A percentile compares a stretch with the other conserved stretches of the same genome.
Evolutionary conservation across 2,797 vertebrate species (phyloP).

Genomic region (Sebastes aleutianus): DNA sequence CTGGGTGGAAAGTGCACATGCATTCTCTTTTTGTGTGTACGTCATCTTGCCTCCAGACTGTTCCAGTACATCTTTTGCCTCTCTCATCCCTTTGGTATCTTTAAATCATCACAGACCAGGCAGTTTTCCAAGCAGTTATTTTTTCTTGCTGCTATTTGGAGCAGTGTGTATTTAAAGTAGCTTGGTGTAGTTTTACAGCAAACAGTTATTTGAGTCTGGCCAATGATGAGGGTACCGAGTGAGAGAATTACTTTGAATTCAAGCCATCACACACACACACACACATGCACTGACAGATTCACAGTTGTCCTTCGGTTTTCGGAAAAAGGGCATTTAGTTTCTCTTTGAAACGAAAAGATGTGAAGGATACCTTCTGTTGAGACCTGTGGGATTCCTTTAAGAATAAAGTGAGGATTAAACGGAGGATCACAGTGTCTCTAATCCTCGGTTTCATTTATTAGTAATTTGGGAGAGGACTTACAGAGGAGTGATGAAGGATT

Average conservation of each 20-base stretch:
- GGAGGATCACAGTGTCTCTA: slow-evolving; percentile 27
- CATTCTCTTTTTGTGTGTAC: neutral
- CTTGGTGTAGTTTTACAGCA: slow-evolving; percentile 16
- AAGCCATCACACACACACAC: neutral
- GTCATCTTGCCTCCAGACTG: neutral
- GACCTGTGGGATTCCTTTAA: slow-evolving; percentile 10
- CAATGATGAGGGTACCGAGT: neutral
- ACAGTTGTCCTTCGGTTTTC: neutral
- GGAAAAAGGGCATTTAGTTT: neutral
- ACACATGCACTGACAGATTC: neutral
- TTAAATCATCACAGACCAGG: slow-evolving; percentile 32
- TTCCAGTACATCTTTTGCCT: neutral
- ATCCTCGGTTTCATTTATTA: slow-evolving; percentile 32
- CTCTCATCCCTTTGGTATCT: slow-evolving; percentile 13
- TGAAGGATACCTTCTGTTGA: neutral
- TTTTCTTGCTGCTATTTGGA: slow-evolving; percentile 1
- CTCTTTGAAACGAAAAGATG: neutral
- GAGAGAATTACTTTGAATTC: slow-evolving; percentile 3
- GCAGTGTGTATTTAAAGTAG: neutral
- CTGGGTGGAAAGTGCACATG: neutral
- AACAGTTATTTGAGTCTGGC: slow-evolving; percentile 3
- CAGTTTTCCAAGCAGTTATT: slow-evolving; percentile 17
- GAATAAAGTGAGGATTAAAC: slow-evolving; percentile 29
- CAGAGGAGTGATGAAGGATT: slow-evolving; percentile 7
- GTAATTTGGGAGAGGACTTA: slow-evolving; percentile 29